These are phyloP conservation scores for Pocillopora meandrina DNA, from an alignment of 92 coral and sea anemone species.

Conservation along the genomic window DNA sequence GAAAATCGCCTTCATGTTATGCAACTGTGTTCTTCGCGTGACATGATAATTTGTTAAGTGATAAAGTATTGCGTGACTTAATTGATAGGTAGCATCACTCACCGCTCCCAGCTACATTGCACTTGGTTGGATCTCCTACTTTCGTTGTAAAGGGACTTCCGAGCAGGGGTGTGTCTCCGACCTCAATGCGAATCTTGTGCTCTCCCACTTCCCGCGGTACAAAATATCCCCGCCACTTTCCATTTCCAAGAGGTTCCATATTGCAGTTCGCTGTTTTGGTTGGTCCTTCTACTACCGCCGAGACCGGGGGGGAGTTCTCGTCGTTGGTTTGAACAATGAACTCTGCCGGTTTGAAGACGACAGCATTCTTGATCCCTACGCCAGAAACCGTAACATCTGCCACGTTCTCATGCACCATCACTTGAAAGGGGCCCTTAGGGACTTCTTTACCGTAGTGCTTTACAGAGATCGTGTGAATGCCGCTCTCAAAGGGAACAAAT, in stretches of 20 bases:
- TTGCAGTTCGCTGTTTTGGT: slow-evolving; percentile 63
- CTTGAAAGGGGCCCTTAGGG: slow-evolving; percentile 80
- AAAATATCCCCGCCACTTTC: slow-evolving; percentile 74
- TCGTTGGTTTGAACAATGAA: slow-evolving; percentile 77
- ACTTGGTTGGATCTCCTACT: slow-evolving; percentile 91
- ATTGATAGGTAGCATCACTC: neutral
- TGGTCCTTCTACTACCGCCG: slow-evolving; percentile 85
- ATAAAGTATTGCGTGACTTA: neutral
- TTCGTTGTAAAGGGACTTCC: slow-evolving; percentile 89
- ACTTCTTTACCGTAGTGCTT: slow-evolving; percentile 86
- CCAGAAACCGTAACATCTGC: slow-evolving; percentile 72
- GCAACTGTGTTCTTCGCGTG: neutral
- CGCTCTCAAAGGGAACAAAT: slow-evolving; percentile 74
- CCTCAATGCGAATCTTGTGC: slow-evolving; percentile 78
- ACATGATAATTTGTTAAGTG: neutral
- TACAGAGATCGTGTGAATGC: slow-evolving; percentile 71
- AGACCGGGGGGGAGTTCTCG: slow-evolving; percentile 69
- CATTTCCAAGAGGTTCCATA: slow-evolving; percentile 57
- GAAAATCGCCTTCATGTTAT: neutral
- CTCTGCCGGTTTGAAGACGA: slow-evolving; percentile 81
- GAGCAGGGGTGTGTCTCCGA: slow-evolving; percentile 78
- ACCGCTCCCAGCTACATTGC: slow-evolving; percentile 69
- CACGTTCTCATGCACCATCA: slow-evolving; percentile 73
- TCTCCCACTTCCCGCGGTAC: slow-evolving; percentile 90
- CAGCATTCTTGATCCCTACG: slow-evolving; percentile 76